These are phyloP conservation scores for Siphamia tubifer DNA, from an alignment of 2,113 vertebrate species.

Conservation along the genomic window DNA sequence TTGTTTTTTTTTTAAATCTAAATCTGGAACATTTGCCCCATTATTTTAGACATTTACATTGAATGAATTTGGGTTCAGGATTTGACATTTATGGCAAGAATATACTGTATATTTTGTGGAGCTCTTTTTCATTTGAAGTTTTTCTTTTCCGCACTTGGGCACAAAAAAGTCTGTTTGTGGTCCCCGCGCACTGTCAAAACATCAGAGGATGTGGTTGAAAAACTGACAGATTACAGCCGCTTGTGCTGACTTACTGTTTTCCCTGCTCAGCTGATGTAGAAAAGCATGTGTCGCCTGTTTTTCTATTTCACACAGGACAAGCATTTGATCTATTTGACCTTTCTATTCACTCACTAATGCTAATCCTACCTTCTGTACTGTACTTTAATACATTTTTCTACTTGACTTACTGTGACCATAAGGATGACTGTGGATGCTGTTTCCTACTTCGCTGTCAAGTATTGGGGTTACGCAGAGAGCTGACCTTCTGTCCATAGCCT, in stretches of 20 bases:
- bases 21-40: too few relatives aligned
- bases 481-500: background rate
- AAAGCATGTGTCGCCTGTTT: background rate
- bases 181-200: background rate
- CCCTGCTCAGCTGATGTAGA: background rate
- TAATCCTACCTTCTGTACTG: background rate
- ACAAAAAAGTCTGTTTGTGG: background rate
- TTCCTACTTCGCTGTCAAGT: background rate
- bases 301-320: constrained; percentile 4
- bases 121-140: background rate
- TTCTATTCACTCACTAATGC: background rate
- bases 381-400: background rate
- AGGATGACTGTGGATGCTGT: constrained; percentile 1
- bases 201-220: background rate
- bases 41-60: too few relatives aligned
- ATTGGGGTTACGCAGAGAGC: background rate
- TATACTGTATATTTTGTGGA: too few relatives aligned
- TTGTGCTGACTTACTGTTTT: background rate
- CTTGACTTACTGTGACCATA: background rate
- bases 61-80: too few relatives aligned
- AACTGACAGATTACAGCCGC: background rate
- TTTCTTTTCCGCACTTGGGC: background rate
- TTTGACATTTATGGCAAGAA: too few relatives aligned
- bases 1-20: too few relatives aligned
- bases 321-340: constrained; percentile 37